phyloP scores from a whole-genome alignment of 2,888 invertebrate species.

The Hymenopus coronatus region DNA sequence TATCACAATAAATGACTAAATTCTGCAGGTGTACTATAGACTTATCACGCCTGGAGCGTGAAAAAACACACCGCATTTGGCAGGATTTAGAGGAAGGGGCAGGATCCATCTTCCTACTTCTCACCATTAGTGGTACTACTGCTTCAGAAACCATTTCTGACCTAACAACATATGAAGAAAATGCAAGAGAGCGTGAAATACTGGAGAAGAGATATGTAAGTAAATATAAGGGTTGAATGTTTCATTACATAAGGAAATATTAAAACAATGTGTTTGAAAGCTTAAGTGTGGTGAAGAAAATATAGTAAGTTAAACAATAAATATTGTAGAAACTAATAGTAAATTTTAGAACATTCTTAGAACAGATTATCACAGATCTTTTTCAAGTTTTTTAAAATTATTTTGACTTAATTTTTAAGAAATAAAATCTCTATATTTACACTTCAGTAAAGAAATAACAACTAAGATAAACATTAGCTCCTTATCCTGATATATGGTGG shows the following conservation, averaged over 20 bases:
- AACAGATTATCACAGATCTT: no score
- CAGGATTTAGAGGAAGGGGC: conserved; percentile 86
- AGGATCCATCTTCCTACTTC: conserved; percentile 74
- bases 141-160: conserved; percentile 92
- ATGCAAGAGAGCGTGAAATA: conserved; percentile 64
- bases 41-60: conserved; percentile 77
- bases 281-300: no score
- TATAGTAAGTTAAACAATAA: no score
- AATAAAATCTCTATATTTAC: no score
- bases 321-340: no score
- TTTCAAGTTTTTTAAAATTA: no score
- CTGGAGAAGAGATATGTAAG: conserved; percentile 69
- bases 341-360: no score
- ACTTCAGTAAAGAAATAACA: no score
- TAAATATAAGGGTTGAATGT: conserved; percentile 33
- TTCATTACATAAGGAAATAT: neutral
- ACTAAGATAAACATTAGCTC: no score
- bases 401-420: no score
- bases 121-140: conserved; percentile 94
- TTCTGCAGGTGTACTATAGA: conserved; percentile 76
- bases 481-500: no score
- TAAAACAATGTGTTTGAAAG: neutral
- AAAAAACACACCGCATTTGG: conserved; percentile 89
- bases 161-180: conserved; percentile 79
- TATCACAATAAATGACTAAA: neutral